Evolutionary conservation across 2,888 invertebrate genomes (phyloP).

Genomic region (Drosophila birchii): DNA sequence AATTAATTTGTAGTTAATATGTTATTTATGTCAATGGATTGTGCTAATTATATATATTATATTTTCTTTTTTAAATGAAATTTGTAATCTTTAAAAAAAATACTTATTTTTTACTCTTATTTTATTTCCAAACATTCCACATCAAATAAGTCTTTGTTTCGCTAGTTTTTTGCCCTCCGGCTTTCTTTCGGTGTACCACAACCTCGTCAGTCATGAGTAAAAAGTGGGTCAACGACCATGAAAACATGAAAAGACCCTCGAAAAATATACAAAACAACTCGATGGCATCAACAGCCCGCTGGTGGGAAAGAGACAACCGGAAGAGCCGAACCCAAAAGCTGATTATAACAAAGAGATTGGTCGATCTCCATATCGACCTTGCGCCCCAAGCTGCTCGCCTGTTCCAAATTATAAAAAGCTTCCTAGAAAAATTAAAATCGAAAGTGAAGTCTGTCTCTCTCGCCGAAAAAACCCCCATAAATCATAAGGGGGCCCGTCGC

Average conservation of each 20-base stretch:
- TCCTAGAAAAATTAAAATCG: constrained; percentile 76
- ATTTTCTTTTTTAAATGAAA: no score
- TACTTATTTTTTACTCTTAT: neutral
- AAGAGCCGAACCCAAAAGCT: constrained; percentile 31
- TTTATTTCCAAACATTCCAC: neutral
- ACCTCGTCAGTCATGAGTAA: constrained; percentile 4
- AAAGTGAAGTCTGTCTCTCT: constrained; percentile 60
- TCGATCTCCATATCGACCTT: constrained; percentile 35
- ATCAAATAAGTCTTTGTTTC: no score
- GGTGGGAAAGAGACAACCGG: constrained; percentile 53
- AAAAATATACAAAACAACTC: constrained; percentile 27
- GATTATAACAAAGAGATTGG: constrained; percentile 35
- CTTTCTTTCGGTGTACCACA: constrained; percentile 13
- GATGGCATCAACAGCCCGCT: constrained; percentile 4
- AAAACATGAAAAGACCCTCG: constrained; percentile 24
- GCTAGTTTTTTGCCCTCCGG: neutral
- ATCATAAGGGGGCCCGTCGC: constrained; percentile 61
- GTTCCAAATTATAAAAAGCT: constrained; percentile 75
- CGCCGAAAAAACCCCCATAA: constrained; percentile 51
- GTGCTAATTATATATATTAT: no score
- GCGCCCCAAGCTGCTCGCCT: constrained; percentile 66
- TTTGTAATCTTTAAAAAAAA: neutral
- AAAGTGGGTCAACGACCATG: constrained; percentile 63
- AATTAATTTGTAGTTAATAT: neutral
- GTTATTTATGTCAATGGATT: neutral